Percentiles rank a stretch among this genome's conserved stretches.
These are phyloP conservation scores for Zophobas morio DNA, from an alignment of 1,140 invertebrate genomes.

Conservation along the genomic window DNA sequence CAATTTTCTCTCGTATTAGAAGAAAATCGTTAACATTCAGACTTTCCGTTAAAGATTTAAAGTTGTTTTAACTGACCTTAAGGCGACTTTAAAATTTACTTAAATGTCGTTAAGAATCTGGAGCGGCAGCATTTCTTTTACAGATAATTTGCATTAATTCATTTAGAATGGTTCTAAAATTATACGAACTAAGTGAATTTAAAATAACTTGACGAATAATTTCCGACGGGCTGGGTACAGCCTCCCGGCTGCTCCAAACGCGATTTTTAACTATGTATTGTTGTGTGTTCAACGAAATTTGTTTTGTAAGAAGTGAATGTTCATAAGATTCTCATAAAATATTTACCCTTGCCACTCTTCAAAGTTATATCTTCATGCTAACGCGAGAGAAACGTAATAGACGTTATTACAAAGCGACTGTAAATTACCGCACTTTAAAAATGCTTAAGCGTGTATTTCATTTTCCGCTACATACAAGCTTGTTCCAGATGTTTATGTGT, in stretches of 20 bases:
- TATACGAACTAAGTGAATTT: constrained; percentile 34
- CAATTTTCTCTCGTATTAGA: neutral
- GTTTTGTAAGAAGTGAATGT: too few relatives aligned
- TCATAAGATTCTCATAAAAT: too few relatives aligned
- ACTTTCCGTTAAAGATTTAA: constrained; percentile 32
- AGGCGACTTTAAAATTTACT: constrained; percentile 37
- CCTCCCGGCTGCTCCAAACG: neutral
- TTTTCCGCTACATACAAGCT: too few relatives aligned
- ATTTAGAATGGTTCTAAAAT: constrained; percentile 39
- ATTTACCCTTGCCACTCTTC: too few relatives aligned
- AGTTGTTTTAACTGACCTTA: constrained; percentile 33
- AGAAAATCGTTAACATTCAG: constrained; percentile 1
- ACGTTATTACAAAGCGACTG: too few relatives aligned
- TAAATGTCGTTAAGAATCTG: constrained; percentile 28
- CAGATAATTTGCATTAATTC: constrained; percentile 36
- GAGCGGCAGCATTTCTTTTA: constrained; percentile 39
- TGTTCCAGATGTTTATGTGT: too few relatives aligned
- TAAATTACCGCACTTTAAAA: too few relatives aligned
- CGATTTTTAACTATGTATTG: neutral
- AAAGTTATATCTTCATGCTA: too few relatives aligned
- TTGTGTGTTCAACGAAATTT: too few relatives aligned
- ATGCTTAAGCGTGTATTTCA: too few relatives aligned
- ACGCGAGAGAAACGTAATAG: too few relatives aligned
- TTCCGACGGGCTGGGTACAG: constrained; percentile 17
- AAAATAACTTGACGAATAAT: constrained; percentile 29